Percentiles rank a stretch among this genome's conserved stretches.
Conservation (phyloP, 2,888 invertebrate genomes). For the Drosophila acutilabella region DNA sequence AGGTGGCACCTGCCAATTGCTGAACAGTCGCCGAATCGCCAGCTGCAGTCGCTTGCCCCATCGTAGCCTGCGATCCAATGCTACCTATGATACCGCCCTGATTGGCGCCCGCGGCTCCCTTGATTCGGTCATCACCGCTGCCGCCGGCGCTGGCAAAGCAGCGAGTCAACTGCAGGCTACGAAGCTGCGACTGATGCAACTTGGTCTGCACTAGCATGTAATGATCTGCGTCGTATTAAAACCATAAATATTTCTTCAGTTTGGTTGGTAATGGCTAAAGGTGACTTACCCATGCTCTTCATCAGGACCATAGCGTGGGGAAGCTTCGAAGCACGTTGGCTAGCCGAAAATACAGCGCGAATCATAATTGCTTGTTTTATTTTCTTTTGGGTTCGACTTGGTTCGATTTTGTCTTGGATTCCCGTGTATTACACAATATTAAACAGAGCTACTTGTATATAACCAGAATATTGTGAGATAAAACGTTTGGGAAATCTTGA, state of each 20-base stretch:
- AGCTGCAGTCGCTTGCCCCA: conserved; percentile 2
- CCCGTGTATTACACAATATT: conserved; percentile 19
- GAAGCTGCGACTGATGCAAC: background rate
- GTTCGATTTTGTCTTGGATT: conserved; percentile 10
- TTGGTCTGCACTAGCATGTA: conserved; percentile 7
- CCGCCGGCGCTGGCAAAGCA: conserved; percentile 28
- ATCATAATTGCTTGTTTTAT: conserved; percentile 26
- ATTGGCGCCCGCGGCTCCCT: conserved; percentile 13
- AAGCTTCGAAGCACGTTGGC: conserved; percentile 27
- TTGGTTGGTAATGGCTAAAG: background rate
- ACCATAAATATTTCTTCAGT: background rate
- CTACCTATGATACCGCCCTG: conserved; percentile 34
- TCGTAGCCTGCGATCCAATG: conserved; percentile 1
- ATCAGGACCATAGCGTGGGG: conserved; percentile 5
- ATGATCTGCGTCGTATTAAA: background rate
- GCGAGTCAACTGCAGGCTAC: conserved; percentile 28
- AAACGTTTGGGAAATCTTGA: conserved; percentile 2
- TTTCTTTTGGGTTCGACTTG: conserved; percentile 1
- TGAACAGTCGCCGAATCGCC: conserved; percentile 6
- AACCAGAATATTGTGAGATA: conserved; percentile 32
- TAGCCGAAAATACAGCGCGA: conserved; percentile 26
- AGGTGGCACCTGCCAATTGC: conserved; percentile 10
- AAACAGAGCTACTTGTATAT: conserved; percentile 20
- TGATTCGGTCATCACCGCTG: conserved; percentile 26
- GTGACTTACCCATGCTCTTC: conserved; percentile 34